Percentiles rank a stretch among this genome's conserved stretches.
Evolutionary conservation across 2,113 vertebrate species (phyloP).

Genomic region (Okapia johnstoni): DNA sequence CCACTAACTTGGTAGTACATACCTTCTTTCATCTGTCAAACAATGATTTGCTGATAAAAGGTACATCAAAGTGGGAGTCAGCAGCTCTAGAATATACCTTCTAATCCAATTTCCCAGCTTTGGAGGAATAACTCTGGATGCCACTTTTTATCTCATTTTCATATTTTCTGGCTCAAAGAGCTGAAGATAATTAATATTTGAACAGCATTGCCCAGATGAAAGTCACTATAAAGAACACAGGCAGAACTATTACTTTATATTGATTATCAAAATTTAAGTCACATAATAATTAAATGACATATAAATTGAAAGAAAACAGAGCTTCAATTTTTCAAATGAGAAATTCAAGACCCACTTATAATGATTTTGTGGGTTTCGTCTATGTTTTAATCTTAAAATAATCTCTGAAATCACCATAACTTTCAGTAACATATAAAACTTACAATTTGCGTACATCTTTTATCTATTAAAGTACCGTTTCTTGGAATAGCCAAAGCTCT

Average conservation of each 20-base stretch:
- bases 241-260: background rate
- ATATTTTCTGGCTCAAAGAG: background rate
- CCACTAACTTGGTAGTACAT: background rate
- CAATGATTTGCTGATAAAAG: background rate
- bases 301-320: background rate
- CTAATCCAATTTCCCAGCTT: background rate
- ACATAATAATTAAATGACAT: background rate
- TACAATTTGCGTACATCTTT: background rate
- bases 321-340: background rate
- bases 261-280: background rate
- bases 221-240: background rate
- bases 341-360: background rate
- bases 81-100: background rate
- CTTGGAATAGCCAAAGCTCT: background rate
- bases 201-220: background rate
- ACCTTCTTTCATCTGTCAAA: background rate
- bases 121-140: background rate
- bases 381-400: background rate
- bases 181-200: background rate
- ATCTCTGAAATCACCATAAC: background rate
- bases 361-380: background rate
- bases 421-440: background rate
- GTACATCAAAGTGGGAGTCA: background rate
- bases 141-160: background rate
- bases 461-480: background rate